phyloP scores from a whole-genome alignment of 1,140 invertebrate genomes.

The Cotesia chilonis region DNA sequence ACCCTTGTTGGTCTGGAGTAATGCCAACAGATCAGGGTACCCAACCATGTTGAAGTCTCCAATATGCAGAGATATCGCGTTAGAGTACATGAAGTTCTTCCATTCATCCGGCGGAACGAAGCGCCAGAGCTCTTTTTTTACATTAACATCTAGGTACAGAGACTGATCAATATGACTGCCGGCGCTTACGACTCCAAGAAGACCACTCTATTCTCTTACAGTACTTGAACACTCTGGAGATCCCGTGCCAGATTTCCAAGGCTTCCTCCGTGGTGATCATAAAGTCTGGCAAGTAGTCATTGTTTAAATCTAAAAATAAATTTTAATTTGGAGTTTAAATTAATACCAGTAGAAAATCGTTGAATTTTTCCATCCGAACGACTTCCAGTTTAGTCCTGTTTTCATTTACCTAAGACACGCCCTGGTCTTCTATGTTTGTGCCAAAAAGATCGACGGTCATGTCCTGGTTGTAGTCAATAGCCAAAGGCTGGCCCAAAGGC shows the following conservation, averaged over 20 bases:
- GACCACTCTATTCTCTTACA: constrained; percentile 69
- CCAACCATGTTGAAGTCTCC: constrained; percentile 97
- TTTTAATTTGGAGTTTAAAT: constrained; percentile 80
- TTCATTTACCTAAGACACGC: constrained; percentile 77
- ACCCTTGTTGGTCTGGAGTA: constrained; percentile 68
- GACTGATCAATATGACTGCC: constrained; percentile 76
- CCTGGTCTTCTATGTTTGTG: constrained; percentile 66
- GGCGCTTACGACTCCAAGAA: constrained; percentile 50
- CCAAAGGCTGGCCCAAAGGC: constrained; percentile 93
- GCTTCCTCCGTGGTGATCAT: constrained; percentile 77
- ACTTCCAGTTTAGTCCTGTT: constrained; percentile 64
- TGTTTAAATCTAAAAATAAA: constrained; percentile 89
- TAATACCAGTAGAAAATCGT: not conserved
- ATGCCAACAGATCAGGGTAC: constrained; percentile 90
- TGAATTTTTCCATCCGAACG: constrained; percentile 62
- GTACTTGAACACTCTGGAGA: constrained; percentile 69
- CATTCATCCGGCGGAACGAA: constrained; percentile 68
- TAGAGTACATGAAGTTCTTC: constrained; percentile 65
- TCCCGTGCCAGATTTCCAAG: constrained; percentile 81
- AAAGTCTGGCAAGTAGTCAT: constrained; percentile 85
- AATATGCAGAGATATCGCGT: constrained; percentile 82
- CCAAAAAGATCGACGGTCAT: constrained; percentile 95
- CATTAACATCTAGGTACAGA: constrained; percentile 82
- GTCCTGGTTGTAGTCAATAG: constrained; percentile 90
- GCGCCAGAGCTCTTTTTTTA: constrained; percentile 72